A percentile compares a stretch with the other conserved stretches of the same genome.
Evolutionary conservation across 2,888 invertebrate genomes (phyloP).

Genomic region (Xylocampa areola): DNA sequence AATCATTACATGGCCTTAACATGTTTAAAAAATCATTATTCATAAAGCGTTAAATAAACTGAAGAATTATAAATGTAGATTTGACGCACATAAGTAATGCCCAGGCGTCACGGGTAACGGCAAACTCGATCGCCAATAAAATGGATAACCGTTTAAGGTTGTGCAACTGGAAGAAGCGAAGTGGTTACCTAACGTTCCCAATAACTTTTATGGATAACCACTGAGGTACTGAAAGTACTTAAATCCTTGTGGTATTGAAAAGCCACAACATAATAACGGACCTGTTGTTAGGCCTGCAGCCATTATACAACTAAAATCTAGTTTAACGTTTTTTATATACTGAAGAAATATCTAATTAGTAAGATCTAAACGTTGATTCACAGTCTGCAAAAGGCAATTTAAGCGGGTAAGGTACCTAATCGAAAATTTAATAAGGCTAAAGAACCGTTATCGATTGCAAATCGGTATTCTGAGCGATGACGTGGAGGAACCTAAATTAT

Average conservation of each 20-base stretch:
- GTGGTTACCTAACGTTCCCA: slow-evolving; percentile 55
- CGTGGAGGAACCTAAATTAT: slow-evolving; percentile 49
- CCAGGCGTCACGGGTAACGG: slow-evolving; percentile 61
- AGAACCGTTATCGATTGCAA: slow-evolving; percentile 72
- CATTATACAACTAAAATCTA: slow-evolving; percentile 27
- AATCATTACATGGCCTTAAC: too few species aligned
- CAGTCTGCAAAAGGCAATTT: slow-evolving; percentile 61
- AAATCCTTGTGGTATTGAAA: slow-evolving; percentile 50
- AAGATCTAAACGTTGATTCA: slow-evolving; percentile 49
- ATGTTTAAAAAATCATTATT: too few species aligned
- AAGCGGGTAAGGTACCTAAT: slow-evolving; percentile 72
- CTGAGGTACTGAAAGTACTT: slow-evolving; percentile 43
- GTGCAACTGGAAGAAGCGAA: slow-evolving; percentile 53
- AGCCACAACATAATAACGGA: slow-evolving; percentile 53
- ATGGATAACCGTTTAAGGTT: slow-evolving; percentile 65
- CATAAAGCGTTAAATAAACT: slow-evolving; percentile 4
- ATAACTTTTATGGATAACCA: slow-evolving; percentile 59
- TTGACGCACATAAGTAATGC: slow-evolving; percentile 33
- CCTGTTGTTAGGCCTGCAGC: slow-evolving; percentile 18
- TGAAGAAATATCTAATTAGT: slow-evolving; percentile 51
- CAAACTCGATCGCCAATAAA: slow-evolving; percentile 67
- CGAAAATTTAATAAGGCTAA: slow-evolving; percentile 73
- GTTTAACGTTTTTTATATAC: slow-evolving; percentile 48
- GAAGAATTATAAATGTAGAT: slow-evolving; percentile 32
- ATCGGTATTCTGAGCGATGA: slow-evolving; percentile 52